A percentile compares a stretch with the other conserved stretches of the same genome.
Evolutionary conservation across 1,140 invertebrate species (phyloP).

Genomic region (Calliphora vicina): DNA sequence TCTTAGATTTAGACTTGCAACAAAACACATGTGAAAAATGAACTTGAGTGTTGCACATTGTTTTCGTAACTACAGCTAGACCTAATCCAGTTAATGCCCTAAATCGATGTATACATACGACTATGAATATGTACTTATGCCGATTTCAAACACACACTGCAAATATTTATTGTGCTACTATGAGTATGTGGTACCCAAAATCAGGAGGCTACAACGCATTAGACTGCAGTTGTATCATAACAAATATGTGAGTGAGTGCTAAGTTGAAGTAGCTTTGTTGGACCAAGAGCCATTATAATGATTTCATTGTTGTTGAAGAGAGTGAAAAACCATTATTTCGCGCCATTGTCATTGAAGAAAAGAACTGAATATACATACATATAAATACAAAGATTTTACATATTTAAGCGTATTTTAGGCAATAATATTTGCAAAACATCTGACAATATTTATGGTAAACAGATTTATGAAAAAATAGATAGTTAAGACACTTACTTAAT

Average conservation of each 20-base stretch:
- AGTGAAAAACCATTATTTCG: not conserved
- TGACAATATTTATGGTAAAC: slow-evolving; percentile 43
- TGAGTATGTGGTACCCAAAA: not conserved
- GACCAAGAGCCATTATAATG: not conserved
- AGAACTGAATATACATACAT: not conserved
- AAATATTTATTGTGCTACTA: not conserved
- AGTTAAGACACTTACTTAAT: too few relatives aligned
- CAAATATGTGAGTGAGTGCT: not conserved
- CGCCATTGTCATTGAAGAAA: not conserved
- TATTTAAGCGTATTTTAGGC: slow-evolving; percentile 47
- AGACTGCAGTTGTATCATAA: not conserved
- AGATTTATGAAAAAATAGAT: too few relatives aligned
- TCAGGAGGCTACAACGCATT: not conserved
- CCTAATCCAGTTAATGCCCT: slow-evolving; percentile 19
- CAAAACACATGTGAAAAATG: slow-evolving; percentile 2
- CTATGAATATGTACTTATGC: not conserved
- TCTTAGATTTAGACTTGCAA: not conserved
- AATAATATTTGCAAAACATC: slow-evolving; percentile 54
- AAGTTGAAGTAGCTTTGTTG: not conserved
- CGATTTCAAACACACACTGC: not conserved
- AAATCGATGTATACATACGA: slow-evolving; percentile 11
- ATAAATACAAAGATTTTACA: slow-evolving; percentile 35
- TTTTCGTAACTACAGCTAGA: not conserved
- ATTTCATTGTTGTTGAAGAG: not conserved
- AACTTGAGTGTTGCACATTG: not conserved